Percentiles rank a stretch among this genome's conserved stretches.
Conservation (phyloP, 2,113 vertebrate species). For the Murina feae region DNA sequence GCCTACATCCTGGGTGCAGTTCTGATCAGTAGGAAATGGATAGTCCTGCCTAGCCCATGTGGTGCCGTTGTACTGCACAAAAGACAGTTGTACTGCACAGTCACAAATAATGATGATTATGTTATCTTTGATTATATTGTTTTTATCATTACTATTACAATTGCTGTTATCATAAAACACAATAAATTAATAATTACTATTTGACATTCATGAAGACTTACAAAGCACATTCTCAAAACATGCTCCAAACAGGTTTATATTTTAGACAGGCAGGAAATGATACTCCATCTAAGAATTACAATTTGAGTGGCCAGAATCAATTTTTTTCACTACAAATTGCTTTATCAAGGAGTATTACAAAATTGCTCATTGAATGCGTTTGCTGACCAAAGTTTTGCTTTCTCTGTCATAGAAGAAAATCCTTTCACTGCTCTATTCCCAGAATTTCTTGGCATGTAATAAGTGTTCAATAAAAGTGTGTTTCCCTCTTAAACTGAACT, state of each 20-base stretch:
- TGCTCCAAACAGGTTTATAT: neutral
- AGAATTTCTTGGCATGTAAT: neutral
- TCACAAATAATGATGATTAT: neutral
- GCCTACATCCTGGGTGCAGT: fast-evolving
- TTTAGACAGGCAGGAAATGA: constrained; percentile 10
- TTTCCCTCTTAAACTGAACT: neutral
- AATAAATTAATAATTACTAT: constrained; percentile 37
- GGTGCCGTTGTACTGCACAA: neutral
- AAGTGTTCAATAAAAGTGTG: neutral
- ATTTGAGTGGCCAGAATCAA: neutral
- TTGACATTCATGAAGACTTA: constrained; percentile 6
- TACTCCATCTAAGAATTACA: neutral
- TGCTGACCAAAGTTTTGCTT: neutral
- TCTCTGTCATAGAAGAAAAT: neutral
- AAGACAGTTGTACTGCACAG: neutral
- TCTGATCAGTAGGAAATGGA: neutral
- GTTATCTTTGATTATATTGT: neutral
- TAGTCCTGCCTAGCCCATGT: neutral
- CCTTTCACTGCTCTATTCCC: neutral
- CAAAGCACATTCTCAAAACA: constrained; percentile 4
- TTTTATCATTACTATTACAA: neutral
- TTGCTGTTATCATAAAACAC: constrained; percentile 34
- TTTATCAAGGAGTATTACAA: neutral
- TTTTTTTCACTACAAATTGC: neutral
- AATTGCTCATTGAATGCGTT: neutral